A percentile compares a stretch with the other conserved stretches of the same genome.
phyloP scores from a whole-genome alignment of 2,888 invertebrate species.

The Drosophila phalerata region DNA sequence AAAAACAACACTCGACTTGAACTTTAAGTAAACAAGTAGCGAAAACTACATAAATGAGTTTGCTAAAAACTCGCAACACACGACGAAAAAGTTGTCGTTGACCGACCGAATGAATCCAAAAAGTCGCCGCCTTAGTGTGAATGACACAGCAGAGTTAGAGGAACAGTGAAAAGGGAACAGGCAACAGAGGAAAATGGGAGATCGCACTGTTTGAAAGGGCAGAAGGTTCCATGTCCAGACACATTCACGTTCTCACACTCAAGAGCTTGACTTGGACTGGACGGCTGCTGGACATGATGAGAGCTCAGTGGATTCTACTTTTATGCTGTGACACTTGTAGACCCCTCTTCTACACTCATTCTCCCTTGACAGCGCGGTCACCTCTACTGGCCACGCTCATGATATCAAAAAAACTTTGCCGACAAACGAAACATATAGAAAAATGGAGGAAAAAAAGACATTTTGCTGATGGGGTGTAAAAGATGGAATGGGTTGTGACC shows the following conservation, averaged over 20 bases:
- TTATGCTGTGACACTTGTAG: constrained; percentile 75
- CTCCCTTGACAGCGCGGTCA: background rate
- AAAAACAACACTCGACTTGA: constrained; percentile 80
- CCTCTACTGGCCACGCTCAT: constrained; percentile 48
- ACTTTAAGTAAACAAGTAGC: constrained; percentile 79
- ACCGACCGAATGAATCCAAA: constrained; percentile 31
- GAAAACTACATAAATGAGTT: constrained; percentile 80
- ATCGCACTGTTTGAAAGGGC: constrained; percentile 15
- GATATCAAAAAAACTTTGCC: constrained; percentile 74
- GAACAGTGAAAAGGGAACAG: constrained; percentile 20
- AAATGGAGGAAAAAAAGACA: constrained; percentile 19
- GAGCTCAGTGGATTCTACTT: constrained; percentile 59
- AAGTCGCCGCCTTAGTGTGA: constrained; percentile 63
- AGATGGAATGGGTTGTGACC: constrained; percentile 31
- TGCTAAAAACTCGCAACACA: constrained; percentile 72
- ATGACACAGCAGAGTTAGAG: constrained; percentile 67
- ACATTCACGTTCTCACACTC: constrained; percentile 64
- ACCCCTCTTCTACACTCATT: background rate
- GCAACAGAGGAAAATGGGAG: background rate
- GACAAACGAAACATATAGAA: constrained; percentile 58
- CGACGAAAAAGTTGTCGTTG: constrained; percentile 31
- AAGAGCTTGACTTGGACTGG: constrained; percentile 21
- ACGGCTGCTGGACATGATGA: constrained; percentile 38
- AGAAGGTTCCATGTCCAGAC: constrained; percentile 55
- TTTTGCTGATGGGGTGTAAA: constrained; percentile 44